Evolutionary conservation across 2,797 vertebrate species (phyloP).

Genomic region (Rhinoraja longicauda): DNA sequence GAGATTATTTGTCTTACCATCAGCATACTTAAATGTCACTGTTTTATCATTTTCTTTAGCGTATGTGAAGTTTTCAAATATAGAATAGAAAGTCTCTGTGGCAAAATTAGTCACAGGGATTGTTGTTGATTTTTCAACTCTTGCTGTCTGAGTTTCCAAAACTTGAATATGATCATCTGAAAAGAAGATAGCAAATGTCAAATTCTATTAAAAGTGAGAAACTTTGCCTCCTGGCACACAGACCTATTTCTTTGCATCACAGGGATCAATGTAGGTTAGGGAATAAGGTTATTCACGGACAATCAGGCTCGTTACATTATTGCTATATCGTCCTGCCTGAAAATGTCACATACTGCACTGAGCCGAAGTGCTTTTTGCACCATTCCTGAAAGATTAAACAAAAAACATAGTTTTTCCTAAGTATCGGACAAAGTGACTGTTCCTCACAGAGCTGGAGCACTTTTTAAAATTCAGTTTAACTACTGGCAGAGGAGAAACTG

Average conservation of each 20-base stretch:
- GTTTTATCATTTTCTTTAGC: conserved; percentile 14
- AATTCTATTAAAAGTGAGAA: neutral
- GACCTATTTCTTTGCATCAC: too few species aligned
- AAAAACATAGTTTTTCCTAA: neutral
- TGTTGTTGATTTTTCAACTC: neutral
- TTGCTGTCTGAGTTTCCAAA: neutral
- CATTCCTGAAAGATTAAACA: neutral
- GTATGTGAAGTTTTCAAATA: conserved; percentile 11
- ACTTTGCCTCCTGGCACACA: neutral
- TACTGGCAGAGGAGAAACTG: too few species aligned
- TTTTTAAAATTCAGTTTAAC: neutral
- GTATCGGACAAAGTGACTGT: neutral
- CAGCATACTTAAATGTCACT: neutral
- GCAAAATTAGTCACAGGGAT: neutral
- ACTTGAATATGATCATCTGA: neutral
- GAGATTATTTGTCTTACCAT: neutral
- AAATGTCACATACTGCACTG: neutral
- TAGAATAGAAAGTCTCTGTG: neutral
- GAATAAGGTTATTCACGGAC: neutral
- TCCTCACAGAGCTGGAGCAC: neutral
- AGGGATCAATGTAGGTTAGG: too few species aligned
- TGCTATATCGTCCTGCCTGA: neutral
- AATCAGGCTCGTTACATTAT: neutral
- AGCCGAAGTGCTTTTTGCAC: neutral
- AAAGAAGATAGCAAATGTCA: neutral